These are phyloP conservation scores for Picus viridis DNA, from an alignment of 2,797 vertebrate species.

Conservation along the genomic window DNA sequence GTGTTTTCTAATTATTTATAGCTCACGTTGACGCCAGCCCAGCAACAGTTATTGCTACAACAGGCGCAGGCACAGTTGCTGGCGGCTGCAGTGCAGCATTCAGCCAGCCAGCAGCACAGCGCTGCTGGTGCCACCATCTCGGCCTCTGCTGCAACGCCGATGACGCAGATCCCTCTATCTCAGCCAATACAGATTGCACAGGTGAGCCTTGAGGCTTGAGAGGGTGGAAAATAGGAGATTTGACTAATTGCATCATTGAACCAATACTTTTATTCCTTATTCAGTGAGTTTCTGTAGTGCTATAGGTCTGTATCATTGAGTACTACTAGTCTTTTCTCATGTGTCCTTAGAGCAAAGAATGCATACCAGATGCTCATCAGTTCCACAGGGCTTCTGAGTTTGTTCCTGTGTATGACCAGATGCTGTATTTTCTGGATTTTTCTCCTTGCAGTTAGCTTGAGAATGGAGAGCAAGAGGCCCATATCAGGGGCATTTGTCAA, in stretches of 20 bases:
- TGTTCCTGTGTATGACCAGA: background rate
- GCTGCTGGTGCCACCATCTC: constrained; percentile 97
- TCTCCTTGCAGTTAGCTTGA: background rate
- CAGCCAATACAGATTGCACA: constrained; percentile 98
- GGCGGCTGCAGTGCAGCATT: constrained; percentile 95
- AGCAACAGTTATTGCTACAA: constrained; percentile 96
- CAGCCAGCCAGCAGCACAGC: constrained; percentile 95
- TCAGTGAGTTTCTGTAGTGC: background rate
- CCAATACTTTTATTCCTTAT: background rate
- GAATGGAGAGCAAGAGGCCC: background rate
- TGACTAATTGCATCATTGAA: background rate
- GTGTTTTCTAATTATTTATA: constrained; percentile 75
- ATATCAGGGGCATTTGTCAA: background rate
- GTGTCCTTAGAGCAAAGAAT: background rate
- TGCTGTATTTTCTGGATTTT: background rate
- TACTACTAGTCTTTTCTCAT: background rate
- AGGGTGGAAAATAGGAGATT: constrained; percentile 43
- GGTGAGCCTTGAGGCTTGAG: constrained; percentile 76
- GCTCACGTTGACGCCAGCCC: constrained; percentile 95
- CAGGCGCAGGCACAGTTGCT: constrained; percentile 99
- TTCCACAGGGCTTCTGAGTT: background rate
- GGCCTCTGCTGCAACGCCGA: constrained; percentile 94
- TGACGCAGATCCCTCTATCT: constrained; percentile 96
- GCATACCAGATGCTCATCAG: background rate
- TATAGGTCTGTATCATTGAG: background rate